Percentiles rank a stretch among this genome's conserved stretches.
Evolutionary conservation across 2,113 vertebrate species (phyloP).

Genomic region (Micronycteris hirsuta): DNA sequence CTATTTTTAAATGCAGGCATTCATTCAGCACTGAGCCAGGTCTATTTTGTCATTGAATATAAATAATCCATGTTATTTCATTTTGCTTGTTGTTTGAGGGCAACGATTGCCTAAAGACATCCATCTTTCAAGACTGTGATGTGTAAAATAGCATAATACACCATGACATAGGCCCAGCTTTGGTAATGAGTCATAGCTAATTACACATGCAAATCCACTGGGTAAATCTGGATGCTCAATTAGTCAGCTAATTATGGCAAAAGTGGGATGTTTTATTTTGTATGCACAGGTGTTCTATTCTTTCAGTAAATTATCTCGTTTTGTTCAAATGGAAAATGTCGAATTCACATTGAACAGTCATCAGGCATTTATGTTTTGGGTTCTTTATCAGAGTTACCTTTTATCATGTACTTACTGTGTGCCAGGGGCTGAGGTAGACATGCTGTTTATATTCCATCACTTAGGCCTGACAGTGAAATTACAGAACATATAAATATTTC

Average conservation of each 20-base stretch:
- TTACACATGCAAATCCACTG: constrained; percentile 12
- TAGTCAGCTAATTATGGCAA: constrained; percentile 58
- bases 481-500: neutral
- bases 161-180: neutral
- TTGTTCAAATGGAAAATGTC: constrained; percentile 45
- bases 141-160: constrained; percentile 11
- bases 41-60: neutral
- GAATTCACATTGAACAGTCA: neutral
- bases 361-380: neutral
- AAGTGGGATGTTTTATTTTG: constrained; percentile 40
- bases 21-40: neutral
- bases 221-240: constrained; percentile 48
- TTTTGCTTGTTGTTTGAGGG: neutral
- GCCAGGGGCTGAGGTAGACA: neutral
- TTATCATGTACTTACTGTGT: neutral
- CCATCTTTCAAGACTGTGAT: constrained; percentile 19
- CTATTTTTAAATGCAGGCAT: neutral
- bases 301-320: constrained; percentile 44
- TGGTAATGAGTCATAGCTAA: constrained; percentile 39
- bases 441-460: neutral
- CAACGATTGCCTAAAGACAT: neutral
- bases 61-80: neutral
- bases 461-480: neutral
- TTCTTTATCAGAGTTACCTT: neutral
- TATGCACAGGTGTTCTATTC: constrained; percentile 52